phyloP scores from a whole-genome alignment of 2,797 vertebrate genomes.

The Chelon labrosus region DNA sequence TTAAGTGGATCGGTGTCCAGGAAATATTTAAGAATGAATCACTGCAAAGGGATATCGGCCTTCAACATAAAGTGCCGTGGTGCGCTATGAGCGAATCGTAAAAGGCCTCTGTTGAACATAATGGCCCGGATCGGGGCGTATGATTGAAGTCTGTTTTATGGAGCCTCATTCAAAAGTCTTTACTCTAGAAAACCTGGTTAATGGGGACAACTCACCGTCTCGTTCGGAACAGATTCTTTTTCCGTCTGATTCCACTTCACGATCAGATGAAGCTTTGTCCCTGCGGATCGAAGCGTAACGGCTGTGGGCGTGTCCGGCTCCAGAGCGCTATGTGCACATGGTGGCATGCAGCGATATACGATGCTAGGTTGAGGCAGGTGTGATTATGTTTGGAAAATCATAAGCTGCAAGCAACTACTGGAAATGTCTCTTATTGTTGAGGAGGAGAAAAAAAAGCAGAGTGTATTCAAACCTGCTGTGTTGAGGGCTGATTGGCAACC shows the following conservation, averaged over 20 bases:
- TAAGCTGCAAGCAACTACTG: neutral
- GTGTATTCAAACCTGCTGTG: too few species aligned
- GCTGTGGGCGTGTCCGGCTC: conserved; percentile 42
- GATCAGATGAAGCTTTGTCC: conserved; percentile 2
- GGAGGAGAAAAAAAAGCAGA: neutral
- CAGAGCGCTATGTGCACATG: conserved; percentile 33
- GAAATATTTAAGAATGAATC: conserved; percentile 60
- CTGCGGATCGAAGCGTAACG: conserved; percentile 36
- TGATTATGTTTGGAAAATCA: conserved; percentile 20
- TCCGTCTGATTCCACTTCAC: neutral
- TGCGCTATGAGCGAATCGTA: conserved; percentile 38
- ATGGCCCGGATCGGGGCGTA: conserved; percentile 38
- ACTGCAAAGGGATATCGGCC: conserved; percentile 46
- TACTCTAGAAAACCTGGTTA: conserved; percentile 19
- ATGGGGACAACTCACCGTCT: neutral
- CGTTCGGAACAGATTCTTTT: conserved; percentile 7
- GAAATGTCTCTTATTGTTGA: conserved; percentile 5
- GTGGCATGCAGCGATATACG: conserved; percentile 16
- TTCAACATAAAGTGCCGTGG: conserved; percentile 36
- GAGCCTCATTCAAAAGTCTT: conserved; percentile 26
- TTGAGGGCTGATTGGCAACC: too few species aligned
- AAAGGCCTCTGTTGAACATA: conserved; percentile 48
- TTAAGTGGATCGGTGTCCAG: conserved; percentile 50
- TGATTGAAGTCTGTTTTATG: conserved; percentile 51
- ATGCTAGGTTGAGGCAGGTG: neutral